Evolutionary conservation across 2,888 invertebrate species (phyloP), one percentile per base, ranked within the genome.

Genomic region (Agrotis segetum): DNA sequence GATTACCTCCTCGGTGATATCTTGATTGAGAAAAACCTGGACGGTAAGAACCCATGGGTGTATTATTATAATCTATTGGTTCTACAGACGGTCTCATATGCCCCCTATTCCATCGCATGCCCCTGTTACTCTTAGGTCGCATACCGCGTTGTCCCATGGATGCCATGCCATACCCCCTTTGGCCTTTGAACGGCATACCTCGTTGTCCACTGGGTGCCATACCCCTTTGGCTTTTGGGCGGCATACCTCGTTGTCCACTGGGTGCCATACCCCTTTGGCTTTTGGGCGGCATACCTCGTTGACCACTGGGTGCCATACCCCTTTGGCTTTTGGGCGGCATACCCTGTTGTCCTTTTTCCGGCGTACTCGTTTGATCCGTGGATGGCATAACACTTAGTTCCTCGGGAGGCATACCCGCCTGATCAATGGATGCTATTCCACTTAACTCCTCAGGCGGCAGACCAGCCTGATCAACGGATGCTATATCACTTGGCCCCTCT

Each of bases 11-110:
- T 2, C 53, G 17, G 5, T 29, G 53, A 14, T 50, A 9, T 44
- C 44, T 46, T 17, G 44, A 14, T 34, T 67, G 67, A 29, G 44
- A 74, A 74, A 2, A 74, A 19, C 19, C n/a, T 46, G 60, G 19
- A 3, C 9, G 1, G 19, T 49, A 60, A 34, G 47, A 29, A 55
- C 24, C 21, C 21, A 5, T 19, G 9, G 29, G 11, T 6, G 9
- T 19, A 19, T 19, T 56, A 0, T 5, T 19, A 19, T 19, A 66
- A 0, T 5, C 61, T 55, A 61, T 49, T 40, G 7, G 4, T n/a
- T 62, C 11, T 40, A 9, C 40, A 40, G 40, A 11, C 40, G 29
- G 46, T 24, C 16, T 16, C 49, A 58, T 44, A 0, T 40, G 44
- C 0, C 7, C 11, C 40, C 19, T 61, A 0, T 19, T 24, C 40